Evolutionary conservation across 2,113 vertebrate species (phyloP).

Genomic region (Spea bombifrons): DNA sequence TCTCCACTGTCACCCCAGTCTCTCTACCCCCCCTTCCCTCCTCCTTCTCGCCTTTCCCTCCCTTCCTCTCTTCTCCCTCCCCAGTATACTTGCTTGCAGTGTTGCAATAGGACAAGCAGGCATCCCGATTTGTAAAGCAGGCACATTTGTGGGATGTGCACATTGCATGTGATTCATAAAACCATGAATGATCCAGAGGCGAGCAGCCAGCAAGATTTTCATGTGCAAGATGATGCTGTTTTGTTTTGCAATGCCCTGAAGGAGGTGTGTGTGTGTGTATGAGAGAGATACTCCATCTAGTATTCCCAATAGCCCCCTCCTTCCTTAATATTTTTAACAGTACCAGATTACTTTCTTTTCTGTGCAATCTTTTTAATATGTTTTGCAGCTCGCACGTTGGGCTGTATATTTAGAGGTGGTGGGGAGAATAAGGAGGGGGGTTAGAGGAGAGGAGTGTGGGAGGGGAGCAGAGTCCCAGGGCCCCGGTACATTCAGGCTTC

Average conservation of each 20-base stretch:
- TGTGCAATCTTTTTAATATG: conserved; percentile 10
- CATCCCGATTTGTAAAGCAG: conserved; percentile 46
- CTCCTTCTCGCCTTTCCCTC: neutral
- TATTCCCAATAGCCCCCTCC: conserved; percentile 6
- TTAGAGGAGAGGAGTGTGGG: conserved; percentile 15
- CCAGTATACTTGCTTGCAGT: conserved; percentile 44
- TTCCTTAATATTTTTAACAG: neutral
- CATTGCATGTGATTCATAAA: conserved; percentile 49
- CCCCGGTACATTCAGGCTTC: conserved; percentile 30
- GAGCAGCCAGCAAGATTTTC: conserved; percentile 47
- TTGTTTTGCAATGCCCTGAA: conserved; percentile 47
- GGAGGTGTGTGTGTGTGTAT: conserved; percentile 42
- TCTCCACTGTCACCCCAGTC: conserved; percentile 37
- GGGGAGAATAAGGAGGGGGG: neutral
- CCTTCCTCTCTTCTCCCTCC: conserved; percentile 18
- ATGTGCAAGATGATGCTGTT: conserved; percentile 48
- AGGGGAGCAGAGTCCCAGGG: conserved; percentile 41
- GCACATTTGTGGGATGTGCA: conserved; percentile 49
- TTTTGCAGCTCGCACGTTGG: conserved; percentile 20
- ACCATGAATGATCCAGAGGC: conserved; percentile 49
- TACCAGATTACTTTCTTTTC: conserved; percentile 18
- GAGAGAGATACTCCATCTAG: conserved; percentile 15
- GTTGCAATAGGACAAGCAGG: conserved; percentile 47
- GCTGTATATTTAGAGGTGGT: conserved; percentile 23
- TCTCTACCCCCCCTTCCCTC: conserved; percentile 15